Evolutionary conservation across 2,113 vertebrate genomes (phyloP).

Genomic region (Stercorarius parasiticus): DNA sequence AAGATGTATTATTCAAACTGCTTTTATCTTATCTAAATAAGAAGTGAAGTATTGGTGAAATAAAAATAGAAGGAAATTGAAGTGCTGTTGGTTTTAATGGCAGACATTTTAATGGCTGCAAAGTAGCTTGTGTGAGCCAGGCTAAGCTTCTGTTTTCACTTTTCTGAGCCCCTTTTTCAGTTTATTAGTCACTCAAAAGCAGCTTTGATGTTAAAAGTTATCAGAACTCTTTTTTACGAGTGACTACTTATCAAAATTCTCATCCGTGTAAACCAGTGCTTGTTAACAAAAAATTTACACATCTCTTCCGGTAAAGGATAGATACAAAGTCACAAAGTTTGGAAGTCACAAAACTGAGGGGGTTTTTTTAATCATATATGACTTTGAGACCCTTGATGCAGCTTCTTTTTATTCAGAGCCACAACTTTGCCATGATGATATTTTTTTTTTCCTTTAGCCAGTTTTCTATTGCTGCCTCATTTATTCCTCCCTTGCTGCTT

Average conservation of each 20-base stretch:
- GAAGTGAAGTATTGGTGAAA: background rate
- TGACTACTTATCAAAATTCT: background rate
- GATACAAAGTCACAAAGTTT: no score
- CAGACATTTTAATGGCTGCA: background rate
- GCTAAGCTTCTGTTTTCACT: background rate
- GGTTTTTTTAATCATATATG: background rate
- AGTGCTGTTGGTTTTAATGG: background rate
- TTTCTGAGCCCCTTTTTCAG: background rate
- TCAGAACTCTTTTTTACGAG: background rate
- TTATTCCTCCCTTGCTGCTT: background rate
- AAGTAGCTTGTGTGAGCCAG: background rate
- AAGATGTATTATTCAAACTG: background rate
- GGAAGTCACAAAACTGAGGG: background rate
- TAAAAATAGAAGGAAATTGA: background rate
- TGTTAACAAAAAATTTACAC: background rate
- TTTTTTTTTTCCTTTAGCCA: background rate
- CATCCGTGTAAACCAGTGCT: background rate
- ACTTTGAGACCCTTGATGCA: background rate
- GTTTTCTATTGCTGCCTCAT: background rate
- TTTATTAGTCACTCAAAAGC: background rate
- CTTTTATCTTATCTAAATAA: background rate
- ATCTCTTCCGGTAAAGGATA: background rate
- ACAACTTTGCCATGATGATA: background rate
- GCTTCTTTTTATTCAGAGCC: background rate
- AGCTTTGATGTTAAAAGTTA: background rate